These are phyloP conservation scores for Camponotus pennsylvanicus DNA, from an alignment of 1,140 invertebrate genomes.

Conservation along the genomic window DNA sequence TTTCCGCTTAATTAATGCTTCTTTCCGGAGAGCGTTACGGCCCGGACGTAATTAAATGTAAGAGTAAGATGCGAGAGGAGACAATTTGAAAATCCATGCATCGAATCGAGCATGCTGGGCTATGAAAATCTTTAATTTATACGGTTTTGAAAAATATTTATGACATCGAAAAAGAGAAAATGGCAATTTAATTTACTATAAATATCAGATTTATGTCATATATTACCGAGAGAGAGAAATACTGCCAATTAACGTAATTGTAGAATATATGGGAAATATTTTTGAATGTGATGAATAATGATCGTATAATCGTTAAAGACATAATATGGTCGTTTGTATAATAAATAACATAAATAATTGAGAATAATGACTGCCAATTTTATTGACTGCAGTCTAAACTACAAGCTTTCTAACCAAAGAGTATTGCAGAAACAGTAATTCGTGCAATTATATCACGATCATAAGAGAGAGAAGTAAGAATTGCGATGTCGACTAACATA, in stretches of 20 bases:
- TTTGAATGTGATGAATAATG: background rate
- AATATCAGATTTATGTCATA: background rate
- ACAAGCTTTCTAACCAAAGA: background rate
- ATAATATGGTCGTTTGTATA: background rate
- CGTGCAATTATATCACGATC: slow-evolving; percentile 2
- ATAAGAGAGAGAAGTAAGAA: background rate
- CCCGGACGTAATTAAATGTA: slow-evolving; percentile 17
- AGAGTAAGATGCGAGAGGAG: slow-evolving; percentile 13
- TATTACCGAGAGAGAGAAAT: background rate
- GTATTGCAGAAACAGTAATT: background rate
- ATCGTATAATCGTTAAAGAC: background rate
- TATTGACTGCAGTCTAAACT: background rate
- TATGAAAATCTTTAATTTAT: background rate
- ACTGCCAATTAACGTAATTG: background rate
- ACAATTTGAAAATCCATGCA: slow-evolving; percentile 2
- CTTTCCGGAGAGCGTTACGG: slow-evolving; percentile 54
- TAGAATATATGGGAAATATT: background rate
- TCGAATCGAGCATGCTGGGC: background rate
- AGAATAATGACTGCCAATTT: slow-evolving; percentile 3
- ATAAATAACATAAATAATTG: slow-evolving; percentile 15
- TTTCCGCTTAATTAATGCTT: slow-evolving; percentile 70
- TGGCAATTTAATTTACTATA: background rate
- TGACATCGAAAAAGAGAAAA: background rate
- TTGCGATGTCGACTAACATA: background rate
- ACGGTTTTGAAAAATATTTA: background rate